Conservation (phyloP, 2,113 vertebrate genomes). For the Percopsis transmontana region DNA sequence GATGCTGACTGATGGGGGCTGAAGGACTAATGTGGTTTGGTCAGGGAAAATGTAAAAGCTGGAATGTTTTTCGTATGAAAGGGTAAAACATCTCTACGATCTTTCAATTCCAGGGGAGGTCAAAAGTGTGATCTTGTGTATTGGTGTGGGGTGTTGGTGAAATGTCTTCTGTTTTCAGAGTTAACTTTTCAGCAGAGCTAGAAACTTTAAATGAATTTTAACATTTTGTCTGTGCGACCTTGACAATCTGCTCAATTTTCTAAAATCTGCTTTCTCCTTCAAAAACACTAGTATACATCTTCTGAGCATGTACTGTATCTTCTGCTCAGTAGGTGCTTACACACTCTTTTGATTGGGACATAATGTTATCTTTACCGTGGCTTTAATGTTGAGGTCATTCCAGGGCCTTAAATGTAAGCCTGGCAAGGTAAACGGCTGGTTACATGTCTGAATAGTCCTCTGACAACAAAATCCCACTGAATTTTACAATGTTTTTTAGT, state of each 20-base stretch:
- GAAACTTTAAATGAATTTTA: conserved; percentile 25
- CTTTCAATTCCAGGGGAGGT: conserved; percentile 48
- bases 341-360: not conserved
- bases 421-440: not conserved
- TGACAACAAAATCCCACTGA: conserved; percentile 14
- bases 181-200: conserved; percentile 13
- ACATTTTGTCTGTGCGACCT: conserved; percentile 31
- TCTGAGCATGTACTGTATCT: not conserved
- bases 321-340: conserved; percentile 39
- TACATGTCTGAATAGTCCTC: not conserved
- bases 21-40: conserved; percentile 41
- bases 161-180: conserved; percentile 51
- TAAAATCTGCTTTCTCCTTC: not conserved
- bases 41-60: conserved; percentile 43
- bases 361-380: conserved; percentile 8
- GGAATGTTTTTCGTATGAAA: conserved; percentile 42
- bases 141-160: conserved; percentile 50
- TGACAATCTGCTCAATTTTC: conserved; percentile 48
- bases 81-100: conserved; percentile 49
- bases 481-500: conserved; percentile 4
- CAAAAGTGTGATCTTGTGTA: conserved; percentile 48
- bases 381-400: conserved; percentile 4
- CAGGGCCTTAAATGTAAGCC: conserved; percentile 14
- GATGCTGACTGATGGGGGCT: not conserved
- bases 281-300: not conserved